phyloP scores from a whole-genome alignment of 2,113 vertebrate genomes.

The Isurus oxyrinchus region DNA sequence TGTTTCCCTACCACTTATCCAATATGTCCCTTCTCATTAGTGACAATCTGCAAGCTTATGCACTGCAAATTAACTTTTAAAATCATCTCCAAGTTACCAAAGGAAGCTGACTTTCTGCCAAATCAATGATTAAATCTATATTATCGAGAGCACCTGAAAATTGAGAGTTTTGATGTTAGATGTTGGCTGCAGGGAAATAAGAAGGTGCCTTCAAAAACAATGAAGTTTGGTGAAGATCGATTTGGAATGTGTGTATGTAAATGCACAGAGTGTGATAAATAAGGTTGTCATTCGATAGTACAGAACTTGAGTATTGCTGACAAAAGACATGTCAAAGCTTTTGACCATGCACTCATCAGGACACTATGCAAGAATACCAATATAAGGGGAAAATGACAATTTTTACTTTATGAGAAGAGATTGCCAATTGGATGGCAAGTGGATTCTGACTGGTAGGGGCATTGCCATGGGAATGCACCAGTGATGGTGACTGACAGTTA shows the following conservation, averaged over 20 bases:
- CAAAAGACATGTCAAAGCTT: no score
- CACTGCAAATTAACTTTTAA: background rate
- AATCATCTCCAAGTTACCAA: background rate
- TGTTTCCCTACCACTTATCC: background rate
- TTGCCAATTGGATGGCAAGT: no score
- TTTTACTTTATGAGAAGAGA: no score
- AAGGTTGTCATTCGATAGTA: background rate
- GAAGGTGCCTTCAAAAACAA: background rate
- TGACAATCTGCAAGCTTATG: background rate
- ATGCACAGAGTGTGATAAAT: background rate
- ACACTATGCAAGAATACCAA: no score
- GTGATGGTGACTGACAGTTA: no score
- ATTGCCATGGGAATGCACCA: no score
- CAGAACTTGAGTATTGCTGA: no score
- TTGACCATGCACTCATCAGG: no score
- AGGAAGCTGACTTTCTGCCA: background rate
- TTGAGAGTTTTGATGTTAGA: background rate
- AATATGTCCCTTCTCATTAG: background rate
- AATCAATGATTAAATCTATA: conserved; percentile 9
- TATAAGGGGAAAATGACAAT: no score
- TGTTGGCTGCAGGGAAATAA: background rate
- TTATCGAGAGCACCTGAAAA: background rate
- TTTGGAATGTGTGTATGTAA: background rate
- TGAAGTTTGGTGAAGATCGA: background rate
- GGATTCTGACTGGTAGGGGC: no score